Conservation (phyloP, 2,888 invertebrate species). For the Frankliniella fusca region DNA sequence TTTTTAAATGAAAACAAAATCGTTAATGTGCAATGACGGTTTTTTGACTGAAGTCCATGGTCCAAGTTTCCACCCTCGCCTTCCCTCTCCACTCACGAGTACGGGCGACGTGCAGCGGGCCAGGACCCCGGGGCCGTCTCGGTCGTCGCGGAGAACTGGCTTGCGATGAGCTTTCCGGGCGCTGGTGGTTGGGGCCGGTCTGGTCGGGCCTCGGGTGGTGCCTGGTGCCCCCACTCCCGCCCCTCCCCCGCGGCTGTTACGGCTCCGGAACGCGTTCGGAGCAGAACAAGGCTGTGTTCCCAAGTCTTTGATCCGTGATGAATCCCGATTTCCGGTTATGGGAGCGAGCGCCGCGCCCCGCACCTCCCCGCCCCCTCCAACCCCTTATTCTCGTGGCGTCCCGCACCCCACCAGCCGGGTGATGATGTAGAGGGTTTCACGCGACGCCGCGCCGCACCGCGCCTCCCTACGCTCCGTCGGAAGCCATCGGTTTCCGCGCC, state of each 20-base stretch:
- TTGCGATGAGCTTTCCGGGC: neutral
- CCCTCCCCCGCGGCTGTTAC: neutral
- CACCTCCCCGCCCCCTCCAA: neutral
- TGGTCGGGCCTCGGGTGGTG: neutral
- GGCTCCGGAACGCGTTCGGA: neutral
- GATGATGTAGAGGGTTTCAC: conserved; percentile 18
- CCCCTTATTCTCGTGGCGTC: neutral
- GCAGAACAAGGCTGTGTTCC: neutral
- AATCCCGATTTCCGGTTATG: conserved; percentile 19
- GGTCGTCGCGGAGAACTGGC: neutral
- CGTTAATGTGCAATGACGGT: too few relatives aligned
- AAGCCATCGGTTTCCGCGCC: conserved; percentile 23
- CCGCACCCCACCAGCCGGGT: neutral
- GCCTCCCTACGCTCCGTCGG: neutral
- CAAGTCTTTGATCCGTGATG: conserved; percentile 24
- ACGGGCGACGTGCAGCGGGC: neutral
- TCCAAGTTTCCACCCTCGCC: too few relatives aligned
- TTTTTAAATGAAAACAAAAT: too few relatives aligned
- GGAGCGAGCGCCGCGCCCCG: neutral
- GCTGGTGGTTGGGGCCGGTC: neutral
- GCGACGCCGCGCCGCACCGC: neutral
- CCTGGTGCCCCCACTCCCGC: neutral
- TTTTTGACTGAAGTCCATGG: too few relatives aligned
- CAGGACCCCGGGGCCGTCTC: neutral
- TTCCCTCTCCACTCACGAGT: too few relatives aligned